Evolutionary conservation across 2,888 invertebrate species (phyloP).

Genomic region (Choristoneura rosaceana): DNA sequence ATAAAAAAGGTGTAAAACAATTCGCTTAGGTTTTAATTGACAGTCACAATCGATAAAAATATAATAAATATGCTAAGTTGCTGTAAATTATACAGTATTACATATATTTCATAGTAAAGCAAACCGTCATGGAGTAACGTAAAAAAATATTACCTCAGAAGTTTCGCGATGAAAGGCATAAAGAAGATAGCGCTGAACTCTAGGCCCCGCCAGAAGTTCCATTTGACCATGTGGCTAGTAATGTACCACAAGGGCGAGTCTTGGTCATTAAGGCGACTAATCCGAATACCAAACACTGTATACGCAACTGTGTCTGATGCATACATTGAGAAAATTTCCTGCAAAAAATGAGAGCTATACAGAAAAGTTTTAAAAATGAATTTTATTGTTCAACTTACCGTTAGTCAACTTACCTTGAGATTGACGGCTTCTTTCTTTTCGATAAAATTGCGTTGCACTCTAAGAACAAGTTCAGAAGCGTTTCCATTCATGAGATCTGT

Average conservation of each 20-base stretch:
- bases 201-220: slow-evolving; percentile 70
- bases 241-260: slow-evolving; percentile 71
- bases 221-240: slow-evolving; percentile 71
- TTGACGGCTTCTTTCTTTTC: slow-evolving; percentile 59
- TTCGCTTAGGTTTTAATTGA: not conserved
- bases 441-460: slow-evolving; percentile 63
- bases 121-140: not conserved
- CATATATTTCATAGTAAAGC: not conserved
- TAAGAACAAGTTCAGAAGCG: slow-evolving; percentile 62
- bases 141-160: slow-evolving; percentile 56
- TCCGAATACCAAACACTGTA: slow-evolving; percentile 68
- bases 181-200: slow-evolving; percentile 70
- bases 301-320: slow-evolving; percentile 72
- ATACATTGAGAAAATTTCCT: slow-evolving; percentile 75
- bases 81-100: not conserved
- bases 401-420: slow-evolving; percentile 60
- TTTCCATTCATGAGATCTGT: slow-evolving; percentile 74
- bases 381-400: not conserved
- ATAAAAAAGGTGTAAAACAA: not conserved
- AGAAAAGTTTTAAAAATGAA: not conserved
- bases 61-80: not conserved
- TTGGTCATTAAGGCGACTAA: slow-evolving; percentile 63
- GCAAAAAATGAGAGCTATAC: slow-evolving; percentile 11
- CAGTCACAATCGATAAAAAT: not conserved
- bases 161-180: slow-evolving; percentile 61